Conservation (phyloP, 2,797 vertebrate species). For the Spinibarbus caldwelli region DNA sequence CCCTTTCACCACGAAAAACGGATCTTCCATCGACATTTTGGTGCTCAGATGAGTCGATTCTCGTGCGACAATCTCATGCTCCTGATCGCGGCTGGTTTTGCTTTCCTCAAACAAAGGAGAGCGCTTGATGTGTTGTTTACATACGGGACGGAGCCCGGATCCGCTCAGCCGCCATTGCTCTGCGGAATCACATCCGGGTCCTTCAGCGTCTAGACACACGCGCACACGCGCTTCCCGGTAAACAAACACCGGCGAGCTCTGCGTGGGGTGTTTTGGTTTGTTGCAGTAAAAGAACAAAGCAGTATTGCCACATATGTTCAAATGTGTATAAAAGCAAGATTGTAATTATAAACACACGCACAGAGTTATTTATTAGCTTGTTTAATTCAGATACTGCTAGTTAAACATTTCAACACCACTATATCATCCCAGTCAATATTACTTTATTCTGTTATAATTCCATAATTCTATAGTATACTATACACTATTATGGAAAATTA, state of each 20-base stretch:
- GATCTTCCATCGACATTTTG: constrained; percentile 97
- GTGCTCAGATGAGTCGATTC: constrained; percentile 52
- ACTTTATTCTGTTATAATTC: no score
- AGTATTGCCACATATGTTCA: background rate
- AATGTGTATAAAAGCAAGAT: background rate
- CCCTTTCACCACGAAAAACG: constrained; percentile 98
- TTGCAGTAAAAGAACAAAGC: constrained; percentile 9
- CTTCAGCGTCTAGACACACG: constrained; percentile 12
- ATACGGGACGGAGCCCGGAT: constrained; percentile 31
- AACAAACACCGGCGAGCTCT: background rate
- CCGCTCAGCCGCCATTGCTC: constrained; percentile 52
- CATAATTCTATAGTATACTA: no score
- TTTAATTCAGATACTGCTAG: no score
- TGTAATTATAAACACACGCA: background rate
- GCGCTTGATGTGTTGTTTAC: constrained; percentile 57
- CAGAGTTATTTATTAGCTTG: no score
- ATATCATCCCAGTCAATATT: no score
- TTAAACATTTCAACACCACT: no score
- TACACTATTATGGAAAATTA: no score
- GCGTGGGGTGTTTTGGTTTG: background rate
- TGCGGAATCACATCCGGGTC: constrained; percentile 54
- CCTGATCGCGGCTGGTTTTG: constrained; percentile 8
- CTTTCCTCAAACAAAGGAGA: background rate
- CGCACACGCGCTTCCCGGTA: background rate
- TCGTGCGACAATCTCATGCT: constrained; percentile 52